Evolutionary conservation across 64 coral and sea anemone genomes (phyloP).

Genomic region (Montipora cactus): DNA sequence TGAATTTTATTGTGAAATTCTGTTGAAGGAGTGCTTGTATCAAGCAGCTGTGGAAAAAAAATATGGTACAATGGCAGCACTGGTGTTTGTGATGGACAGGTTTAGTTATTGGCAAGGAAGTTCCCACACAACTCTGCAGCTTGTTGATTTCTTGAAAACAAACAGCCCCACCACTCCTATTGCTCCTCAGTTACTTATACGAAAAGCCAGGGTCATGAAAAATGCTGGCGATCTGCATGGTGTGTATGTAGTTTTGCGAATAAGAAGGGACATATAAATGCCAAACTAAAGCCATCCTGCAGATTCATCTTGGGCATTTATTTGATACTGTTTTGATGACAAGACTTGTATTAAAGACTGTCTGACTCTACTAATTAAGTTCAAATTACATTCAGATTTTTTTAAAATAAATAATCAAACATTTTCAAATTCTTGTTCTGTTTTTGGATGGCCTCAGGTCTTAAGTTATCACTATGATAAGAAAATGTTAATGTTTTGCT

Average conservation of each 20-base stretch:
- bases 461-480: too few relatives aligned
- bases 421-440: too few relatives aligned
- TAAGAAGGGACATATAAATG: too few relatives aligned
- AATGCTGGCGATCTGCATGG: conserved; percentile 89
- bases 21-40: conserved; percentile 85
- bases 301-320: too few relatives aligned
- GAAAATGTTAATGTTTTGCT: too few relatives aligned
- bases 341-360: too few relatives aligned
- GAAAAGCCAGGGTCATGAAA: conserved; percentile 90
- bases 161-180: conserved; percentile 76
- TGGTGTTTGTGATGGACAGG: conserved; percentile 92
- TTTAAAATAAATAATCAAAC: too few relatives aligned
- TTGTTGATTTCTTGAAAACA: conserved; percentile 77
- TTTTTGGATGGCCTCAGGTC: too few relatives aligned
- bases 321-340: too few relatives aligned
- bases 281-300: too few relatives aligned
- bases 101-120: conserved; percentile 96
- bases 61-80: conserved; percentile 75
- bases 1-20: neutral
- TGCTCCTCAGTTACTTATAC: conserved; percentile 92
- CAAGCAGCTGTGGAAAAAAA: conserved; percentile 77
- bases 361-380: too few relatives aligned
- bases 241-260: neutral
- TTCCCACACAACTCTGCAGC: conserved; percentile 53
- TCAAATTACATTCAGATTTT: too few relatives aligned